Percentiles rank a stretch among this genome's conserved stretches.
phyloP scores from a whole-genome alignment of 2,888 invertebrate genomes.

The Chirona hameri region DNA sequence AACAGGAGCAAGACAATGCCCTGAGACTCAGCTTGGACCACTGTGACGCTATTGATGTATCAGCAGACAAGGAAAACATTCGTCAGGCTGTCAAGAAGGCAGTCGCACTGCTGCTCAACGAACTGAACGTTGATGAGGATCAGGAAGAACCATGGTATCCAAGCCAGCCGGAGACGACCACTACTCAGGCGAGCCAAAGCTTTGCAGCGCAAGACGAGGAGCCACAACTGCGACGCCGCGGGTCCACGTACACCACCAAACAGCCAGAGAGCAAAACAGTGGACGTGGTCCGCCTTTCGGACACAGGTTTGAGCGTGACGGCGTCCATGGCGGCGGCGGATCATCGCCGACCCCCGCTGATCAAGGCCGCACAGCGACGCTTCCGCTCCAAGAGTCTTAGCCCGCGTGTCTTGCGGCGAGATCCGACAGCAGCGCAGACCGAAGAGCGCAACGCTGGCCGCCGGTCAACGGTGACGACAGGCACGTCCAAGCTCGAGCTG shows the following conservation, averaged over 20 bases:
- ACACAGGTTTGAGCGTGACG: not conserved
- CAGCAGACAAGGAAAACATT: not conserved
- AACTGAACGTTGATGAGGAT: not conserved
- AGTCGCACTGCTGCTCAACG: not conserved
- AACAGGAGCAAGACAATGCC: not conserved
- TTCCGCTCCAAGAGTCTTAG: not conserved
- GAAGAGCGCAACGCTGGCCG: no score
- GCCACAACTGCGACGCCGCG: not conserved
- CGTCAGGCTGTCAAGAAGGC: slow-evolving; percentile 1
- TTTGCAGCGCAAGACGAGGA: not conserved
- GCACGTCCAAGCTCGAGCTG: no score
- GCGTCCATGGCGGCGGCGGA: not conserved
- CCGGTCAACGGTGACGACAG: not conserved
- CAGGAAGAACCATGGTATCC: slow-evolving; percentile 1
- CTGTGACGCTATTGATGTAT: not conserved
- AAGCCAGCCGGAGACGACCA: not conserved
- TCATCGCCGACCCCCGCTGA: no score
- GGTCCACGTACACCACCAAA: not conserved
- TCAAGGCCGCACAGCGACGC: not conserved
- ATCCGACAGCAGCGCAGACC: no score
- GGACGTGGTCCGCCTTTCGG: not conserved
- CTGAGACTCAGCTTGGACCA: not conserved
- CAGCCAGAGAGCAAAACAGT: slow-evolving; percentile 12
- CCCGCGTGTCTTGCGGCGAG: not conserved
- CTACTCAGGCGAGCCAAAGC: not conserved